These are phyloP conservation scores for Agrotis segetum DNA, from an alignment of 2,888 invertebrate genomes.

Conservation along the genomic window DNA sequence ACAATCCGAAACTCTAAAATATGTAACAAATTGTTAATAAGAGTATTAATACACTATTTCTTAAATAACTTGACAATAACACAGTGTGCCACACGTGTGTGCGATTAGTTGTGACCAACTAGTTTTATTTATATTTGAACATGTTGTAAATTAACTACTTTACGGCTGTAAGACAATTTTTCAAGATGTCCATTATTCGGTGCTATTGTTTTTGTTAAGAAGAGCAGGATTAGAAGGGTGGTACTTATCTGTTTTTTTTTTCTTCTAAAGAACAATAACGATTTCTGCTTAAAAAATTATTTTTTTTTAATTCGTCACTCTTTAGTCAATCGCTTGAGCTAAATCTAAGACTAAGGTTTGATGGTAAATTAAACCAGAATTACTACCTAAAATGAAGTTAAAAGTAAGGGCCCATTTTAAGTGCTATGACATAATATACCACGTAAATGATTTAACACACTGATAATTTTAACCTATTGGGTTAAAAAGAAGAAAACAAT, in stretches of 20 bases:
- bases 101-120: constrained; percentile 75
- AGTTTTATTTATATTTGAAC: constrained; percentile 77
- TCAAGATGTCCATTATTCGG: constrained; percentile 63
- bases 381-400: neutral
- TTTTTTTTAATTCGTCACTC: neutral
- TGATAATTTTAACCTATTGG: no score
- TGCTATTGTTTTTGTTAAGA: constrained; percentile 65
- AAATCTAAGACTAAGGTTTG: neutral
- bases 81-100: constrained; percentile 76
- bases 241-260: constrained; percentile 17
- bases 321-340: neutral
- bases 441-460: no score
- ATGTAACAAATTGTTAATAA: constrained; percentile 83
- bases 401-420: neutral
- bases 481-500: no score
- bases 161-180: constrained; percentile 68
- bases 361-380: neutral
- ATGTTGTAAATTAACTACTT: constrained; percentile 67
- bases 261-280: no score
- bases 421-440: neutral
- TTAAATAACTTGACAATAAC: constrained; percentile 86
- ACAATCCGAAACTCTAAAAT: constrained; percentile 70
- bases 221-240: constrained; percentile 11
- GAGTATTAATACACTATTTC: constrained; percentile 80
- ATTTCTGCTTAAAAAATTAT: no score